phyloP scores from a whole-genome alignment of 2,797 vertebrate genomes.

The Glossophaga mutica region DNA sequence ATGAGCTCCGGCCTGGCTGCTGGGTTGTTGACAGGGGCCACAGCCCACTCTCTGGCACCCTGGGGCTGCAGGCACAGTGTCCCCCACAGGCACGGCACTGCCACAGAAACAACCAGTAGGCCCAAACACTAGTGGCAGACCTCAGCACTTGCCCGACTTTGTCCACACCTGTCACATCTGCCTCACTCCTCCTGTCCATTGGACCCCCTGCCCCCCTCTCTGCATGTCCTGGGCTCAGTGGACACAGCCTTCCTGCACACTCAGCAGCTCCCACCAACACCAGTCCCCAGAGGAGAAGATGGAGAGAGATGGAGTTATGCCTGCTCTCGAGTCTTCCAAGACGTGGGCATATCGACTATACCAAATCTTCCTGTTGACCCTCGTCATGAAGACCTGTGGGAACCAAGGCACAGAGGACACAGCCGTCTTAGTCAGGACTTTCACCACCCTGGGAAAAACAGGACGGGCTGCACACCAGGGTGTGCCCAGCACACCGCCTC shows the following conservation, averaged over 20 bases:
- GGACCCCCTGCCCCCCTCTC: neutral
- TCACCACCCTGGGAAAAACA: neutral
- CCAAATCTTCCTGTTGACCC: neutral
- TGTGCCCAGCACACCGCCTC: neutral
- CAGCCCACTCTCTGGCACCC: neutral
- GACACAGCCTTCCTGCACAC: neutral
- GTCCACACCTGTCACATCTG: neutral
- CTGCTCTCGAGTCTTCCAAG: neutral
- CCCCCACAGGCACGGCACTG: neutral
- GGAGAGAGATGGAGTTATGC: neutral
- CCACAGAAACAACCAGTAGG: neutral
- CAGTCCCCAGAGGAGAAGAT: neutral
- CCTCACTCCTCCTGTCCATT: neutral
- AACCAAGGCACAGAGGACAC: neutral
- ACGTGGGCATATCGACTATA: rapidly evolving
- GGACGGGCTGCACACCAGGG: neutral
- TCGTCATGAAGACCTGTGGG: neutral
- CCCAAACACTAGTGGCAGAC: neutral
- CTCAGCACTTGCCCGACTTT: neutral
- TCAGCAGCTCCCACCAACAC: neutral
- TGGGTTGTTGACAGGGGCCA: neutral
- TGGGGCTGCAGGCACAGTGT: neutral
- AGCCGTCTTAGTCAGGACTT: neutral
- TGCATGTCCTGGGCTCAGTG: neutral
- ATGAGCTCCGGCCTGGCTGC: neutral